phyloP scores from a whole-genome alignment of 2,888 invertebrate species.

The Calameuta filiformis region DNA sequence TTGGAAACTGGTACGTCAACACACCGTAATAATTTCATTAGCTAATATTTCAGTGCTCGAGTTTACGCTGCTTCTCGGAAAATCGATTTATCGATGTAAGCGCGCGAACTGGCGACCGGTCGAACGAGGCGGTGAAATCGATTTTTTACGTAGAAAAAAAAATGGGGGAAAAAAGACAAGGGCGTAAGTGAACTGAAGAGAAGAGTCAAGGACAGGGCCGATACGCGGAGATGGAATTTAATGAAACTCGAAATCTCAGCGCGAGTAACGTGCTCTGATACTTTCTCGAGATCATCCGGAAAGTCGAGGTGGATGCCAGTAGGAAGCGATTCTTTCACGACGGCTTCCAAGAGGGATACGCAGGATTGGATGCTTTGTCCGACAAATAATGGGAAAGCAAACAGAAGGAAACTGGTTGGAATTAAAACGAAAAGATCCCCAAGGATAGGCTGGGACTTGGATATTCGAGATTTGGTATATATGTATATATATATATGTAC shows the following conservation, averaged over 20 bases:
- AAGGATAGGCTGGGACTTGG: background rate
- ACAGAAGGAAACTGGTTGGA: constrained; percentile 7
- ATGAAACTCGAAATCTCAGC: background rate
- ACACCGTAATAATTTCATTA: too few relatives aligned
- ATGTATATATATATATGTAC: background rate
- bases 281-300: background rate
- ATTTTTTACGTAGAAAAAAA: too few relatives aligned
- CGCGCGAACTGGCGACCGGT: too few relatives aligned
- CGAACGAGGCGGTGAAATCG: too few relatives aligned
- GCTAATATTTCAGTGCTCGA: too few relatives aligned
- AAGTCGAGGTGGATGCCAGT: background rate
- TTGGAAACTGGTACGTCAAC: too few relatives aligned
- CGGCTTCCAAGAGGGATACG: background rate
- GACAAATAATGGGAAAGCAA: constrained; percentile 7
- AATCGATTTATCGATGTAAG: too few relatives aligned
- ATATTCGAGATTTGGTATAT: background rate
- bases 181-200: background rate
- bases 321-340: background rate
- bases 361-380: constrained; percentile 6
- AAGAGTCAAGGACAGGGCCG: background rate
- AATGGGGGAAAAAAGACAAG: too few relatives aligned
- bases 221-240: background rate
- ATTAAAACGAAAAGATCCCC: constrained; percentile 12
- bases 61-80: too few relatives aligned
- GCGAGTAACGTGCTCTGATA: too few relatives aligned